Percentiles rank a stretch among this genome's conserved stretches.
phyloP scores from a whole-genome alignment of 2,888 invertebrate species.

The Caenorhabditis sinica region DNA sequence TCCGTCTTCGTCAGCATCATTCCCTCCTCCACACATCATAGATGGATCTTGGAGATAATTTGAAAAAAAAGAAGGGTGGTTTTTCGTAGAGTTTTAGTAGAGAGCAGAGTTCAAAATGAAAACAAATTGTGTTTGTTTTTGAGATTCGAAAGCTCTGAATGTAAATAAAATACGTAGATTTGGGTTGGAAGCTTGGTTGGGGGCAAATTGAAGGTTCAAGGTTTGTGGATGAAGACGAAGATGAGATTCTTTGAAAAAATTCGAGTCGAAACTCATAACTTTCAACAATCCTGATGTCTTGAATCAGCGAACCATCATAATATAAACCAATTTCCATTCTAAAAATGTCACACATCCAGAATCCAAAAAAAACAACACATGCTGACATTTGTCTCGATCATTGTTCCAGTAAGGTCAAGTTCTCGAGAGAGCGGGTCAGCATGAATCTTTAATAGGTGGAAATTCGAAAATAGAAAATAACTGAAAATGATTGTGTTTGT shows the following conservation, averaged over 20 bases:
- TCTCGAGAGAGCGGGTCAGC: background rate
- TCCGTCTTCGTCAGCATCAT: background rate
- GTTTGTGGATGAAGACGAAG: too few relatives aligned
- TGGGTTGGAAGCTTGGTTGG: too few relatives aligned
- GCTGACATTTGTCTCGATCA: background rate
- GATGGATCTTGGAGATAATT: conserved; percentile 25
- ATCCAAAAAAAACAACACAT: background rate
- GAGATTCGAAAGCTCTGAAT: background rate
- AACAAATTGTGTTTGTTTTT: conserved; percentile 4
- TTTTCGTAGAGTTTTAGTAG: background rate
- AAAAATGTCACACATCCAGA: background rate
- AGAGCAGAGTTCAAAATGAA: conserved; percentile 12
- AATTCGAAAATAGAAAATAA: background rate
- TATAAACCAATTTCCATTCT: background rate
- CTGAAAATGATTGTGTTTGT: background rate
- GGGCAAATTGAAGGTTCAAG: background rate
- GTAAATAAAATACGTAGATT: background rate
- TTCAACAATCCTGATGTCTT: too few relatives aligned
- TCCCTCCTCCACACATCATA: conserved; percentile 13
- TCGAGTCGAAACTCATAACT: too few relatives aligned
- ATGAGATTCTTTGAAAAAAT: too few relatives aligned
- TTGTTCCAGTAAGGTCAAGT: background rate
- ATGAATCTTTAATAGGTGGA: background rate
- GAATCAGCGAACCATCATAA: too few relatives aligned
- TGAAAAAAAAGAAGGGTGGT: background rate